Conservation (phyloP, 1,140 invertebrate genomes). For the Sarcophaga peregrina region DNA sequence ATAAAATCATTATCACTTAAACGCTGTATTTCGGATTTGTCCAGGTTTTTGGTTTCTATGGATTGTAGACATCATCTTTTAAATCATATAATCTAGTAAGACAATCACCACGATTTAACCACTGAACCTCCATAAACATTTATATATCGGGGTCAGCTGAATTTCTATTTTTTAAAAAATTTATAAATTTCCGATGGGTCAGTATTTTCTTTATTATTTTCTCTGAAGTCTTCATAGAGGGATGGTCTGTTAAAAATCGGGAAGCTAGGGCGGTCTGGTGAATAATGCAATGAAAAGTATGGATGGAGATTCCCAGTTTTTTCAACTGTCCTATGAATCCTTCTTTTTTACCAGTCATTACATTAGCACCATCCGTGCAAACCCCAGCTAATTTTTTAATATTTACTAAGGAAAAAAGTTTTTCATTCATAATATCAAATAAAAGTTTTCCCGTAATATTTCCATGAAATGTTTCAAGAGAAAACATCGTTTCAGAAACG, state of each 20-base stretch:
- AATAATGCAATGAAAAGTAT: not conserved
- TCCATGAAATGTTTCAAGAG: no score
- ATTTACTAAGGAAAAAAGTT: no score
- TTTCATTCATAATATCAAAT: no score
- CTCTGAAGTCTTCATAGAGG: no score
- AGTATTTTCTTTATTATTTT: no score
- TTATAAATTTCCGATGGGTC: no score
- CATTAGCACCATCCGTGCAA: slow-evolving; percentile 20
- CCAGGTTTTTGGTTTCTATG: not conserved
- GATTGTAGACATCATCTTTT: not conserved
- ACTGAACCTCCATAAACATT: not conserved
- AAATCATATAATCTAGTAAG: not conserved
- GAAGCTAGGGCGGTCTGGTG: no score
- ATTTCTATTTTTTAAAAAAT: not conserved
- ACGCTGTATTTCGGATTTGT: not conserved
- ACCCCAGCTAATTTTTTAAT: not conserved
- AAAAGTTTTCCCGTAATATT: no score
- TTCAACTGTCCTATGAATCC: slow-evolving; percentile 13
- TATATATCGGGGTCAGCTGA: not conserved
- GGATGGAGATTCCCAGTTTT: not conserved
- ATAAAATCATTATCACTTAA: not conserved
- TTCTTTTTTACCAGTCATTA: not conserved
- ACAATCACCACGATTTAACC: not conserved
- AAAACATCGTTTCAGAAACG: no score
- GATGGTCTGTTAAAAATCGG: no score